Evolutionary conservation across 2,797 vertebrate species (phyloP).

Genomic region (Sebastes minor): DNA sequence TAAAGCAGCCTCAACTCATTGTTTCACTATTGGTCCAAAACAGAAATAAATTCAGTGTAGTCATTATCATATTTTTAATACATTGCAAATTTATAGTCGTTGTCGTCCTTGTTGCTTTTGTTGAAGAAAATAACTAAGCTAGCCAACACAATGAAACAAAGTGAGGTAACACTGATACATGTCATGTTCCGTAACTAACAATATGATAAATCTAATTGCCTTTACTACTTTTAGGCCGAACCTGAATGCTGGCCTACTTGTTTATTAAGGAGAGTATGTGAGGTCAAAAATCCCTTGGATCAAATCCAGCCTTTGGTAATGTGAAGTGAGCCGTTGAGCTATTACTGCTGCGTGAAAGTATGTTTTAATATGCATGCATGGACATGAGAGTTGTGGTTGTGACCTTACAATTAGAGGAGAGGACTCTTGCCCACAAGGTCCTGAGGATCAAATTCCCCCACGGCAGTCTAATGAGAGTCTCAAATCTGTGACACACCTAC

Average conservation of each 20-base stretch:
- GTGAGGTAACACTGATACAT: neutral
- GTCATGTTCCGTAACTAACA: neutral
- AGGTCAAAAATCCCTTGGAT: neutral
- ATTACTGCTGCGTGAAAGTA: neutral
- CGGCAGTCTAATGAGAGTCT: constrained; percentile 48
- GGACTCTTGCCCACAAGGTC: constrained; percentile 42
- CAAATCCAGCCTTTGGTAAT: constrained; percentile 3
- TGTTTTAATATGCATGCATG: constrained; percentile 46
- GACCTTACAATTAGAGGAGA: constrained; percentile 55
- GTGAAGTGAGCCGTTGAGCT: constrained; percentile 10
- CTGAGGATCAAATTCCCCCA: constrained; percentile 25
- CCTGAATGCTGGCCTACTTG: neutral
- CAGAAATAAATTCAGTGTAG: neutral
- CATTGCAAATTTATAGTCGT: neutral
- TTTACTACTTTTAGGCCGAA: neutral
- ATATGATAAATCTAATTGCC: neutral
- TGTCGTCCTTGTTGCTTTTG: neutral
- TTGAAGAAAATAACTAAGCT: neutral
- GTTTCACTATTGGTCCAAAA: neutral
- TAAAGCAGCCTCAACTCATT: neutral
- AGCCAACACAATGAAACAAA: neutral
- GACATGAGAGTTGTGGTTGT: constrained; percentile 32
- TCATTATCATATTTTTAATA: neutral
- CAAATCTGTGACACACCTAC: neutral
- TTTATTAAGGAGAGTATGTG: neutral